Base-by-base conservation (phyloP, 2,888 invertebrate species). In the Limnephilus auricula region DNA sequence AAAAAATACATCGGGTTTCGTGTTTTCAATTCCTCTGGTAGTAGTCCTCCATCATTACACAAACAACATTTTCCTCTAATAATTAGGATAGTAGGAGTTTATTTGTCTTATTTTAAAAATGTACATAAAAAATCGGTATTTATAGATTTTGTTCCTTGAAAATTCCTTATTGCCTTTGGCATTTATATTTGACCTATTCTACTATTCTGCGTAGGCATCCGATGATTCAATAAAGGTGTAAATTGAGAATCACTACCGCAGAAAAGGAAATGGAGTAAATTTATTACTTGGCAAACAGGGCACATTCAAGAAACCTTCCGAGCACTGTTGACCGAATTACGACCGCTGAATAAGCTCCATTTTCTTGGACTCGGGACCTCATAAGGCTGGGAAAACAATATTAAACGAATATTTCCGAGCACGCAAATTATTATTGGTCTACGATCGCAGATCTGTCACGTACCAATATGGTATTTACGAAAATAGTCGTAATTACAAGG, bases 301-400 rank as follows among this genome's bases (percentile, higher is more conserved):
- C 65, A 50, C 86, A 86, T 50, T 45, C 50, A 25, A 45, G 50
- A 15, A 86, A 31, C 31, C 45, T 50, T 30, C 31, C 45, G 50
- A 83, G 13, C 86, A 31, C 31, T 40, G 50, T 85, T 85, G 85
- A 85, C 85, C 45, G 45, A 45, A 45, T 86, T 45, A 86, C 31
- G 45, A 50, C n/a, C 45, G 86, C 86, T 86, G 86, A 50, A 86
- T 86, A 86, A 86, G 86, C 86, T 31, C 45, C 86, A 65, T 86
- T 86, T 86, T 86, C 86, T 31, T 31, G 86, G 86, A 86, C 45
- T 50, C 65, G 65, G 65, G 65, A 9, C 25, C 65, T 65, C 65
- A 65, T n/a, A 82, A 25, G 82, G 82, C 34, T 82, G 82, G 15
- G 82, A 82, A 82, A 82, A 82, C 82, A 82, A 82, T 82, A 37